Evolutionary conservation across 2,113 vertebrate genomes (phyloP).

Genomic region (Numida meleagris): DNA sequence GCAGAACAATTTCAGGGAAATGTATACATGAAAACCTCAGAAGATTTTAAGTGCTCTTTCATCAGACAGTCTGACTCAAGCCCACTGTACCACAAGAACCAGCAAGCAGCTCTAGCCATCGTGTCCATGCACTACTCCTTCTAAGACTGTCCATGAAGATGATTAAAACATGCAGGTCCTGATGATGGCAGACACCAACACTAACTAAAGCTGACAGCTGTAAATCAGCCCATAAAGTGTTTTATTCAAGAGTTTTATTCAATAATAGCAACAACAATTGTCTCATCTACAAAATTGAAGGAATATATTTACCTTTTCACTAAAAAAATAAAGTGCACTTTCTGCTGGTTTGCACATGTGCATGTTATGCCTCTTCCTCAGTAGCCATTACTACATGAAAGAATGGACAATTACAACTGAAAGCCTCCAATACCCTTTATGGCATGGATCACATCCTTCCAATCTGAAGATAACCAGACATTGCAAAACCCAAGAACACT

Average conservation of each 20-base stretch:
- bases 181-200: background rate
- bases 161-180: background rate
- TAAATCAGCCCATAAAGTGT: background rate
- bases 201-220: background rate
- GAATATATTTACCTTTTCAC: background rate
- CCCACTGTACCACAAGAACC: background rate
- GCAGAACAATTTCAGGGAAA: background rate
- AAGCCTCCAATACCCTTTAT: background rate
- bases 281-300: background rate
- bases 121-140: background rate
- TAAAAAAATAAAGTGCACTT: background rate
- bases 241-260: background rate
- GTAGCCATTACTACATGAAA: background rate
- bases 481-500: background rate
- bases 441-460: rapidly evolving
- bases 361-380: background rate
- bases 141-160: background rate
- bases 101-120: background rate
- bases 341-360: background rate
- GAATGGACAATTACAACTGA: background rate
- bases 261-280: background rate
- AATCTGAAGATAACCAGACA: background rate
- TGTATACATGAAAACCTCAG: background rate
- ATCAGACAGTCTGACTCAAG: background rate
- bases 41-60: background rate